Evolutionary conservation across 2,888 invertebrate species (phyloP), one percentile per base, ranked within the genome.

Genomic region (Limenitis camilla): DNA sequence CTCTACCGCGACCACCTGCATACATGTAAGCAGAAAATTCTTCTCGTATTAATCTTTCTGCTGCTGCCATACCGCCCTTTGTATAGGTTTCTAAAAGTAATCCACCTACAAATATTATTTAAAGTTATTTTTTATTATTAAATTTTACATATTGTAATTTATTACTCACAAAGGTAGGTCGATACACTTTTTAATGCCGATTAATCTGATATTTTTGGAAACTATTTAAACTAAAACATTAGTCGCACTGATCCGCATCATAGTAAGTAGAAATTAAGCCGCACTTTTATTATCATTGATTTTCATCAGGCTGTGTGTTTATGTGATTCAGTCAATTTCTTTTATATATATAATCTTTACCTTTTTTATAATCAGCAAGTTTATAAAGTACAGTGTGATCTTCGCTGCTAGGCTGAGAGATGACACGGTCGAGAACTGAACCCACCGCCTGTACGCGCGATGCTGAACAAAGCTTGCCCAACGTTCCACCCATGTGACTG

Each of bases 21-120:
- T 97, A 96, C 94, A 96, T 95, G 68, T 97, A 91, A 6, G 95
- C 91, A 0, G 94, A 92, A 69, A 97, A 96, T 72, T 96, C 94
- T 56, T 96, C 94, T 6, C 92, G 89, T 48, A 97, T 94, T 47
- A 96, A 76, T 71, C 93, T 93, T 74, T 96, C 96, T 0, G 96
- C 95, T 50, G 94, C 94, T 9, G 89, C 76, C 76, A 95, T 93
- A 0, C 97, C 96, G 1, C 96, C 96, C 52, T 91, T 89, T 55
- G 94, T 92, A 69, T 96, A 96, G 0, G 96, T 94, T 63, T 96
- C 96, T 44, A 97, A 90, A 10, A 97, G 83, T 62, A 97, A 94
- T 5, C 97, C 97, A 40, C 96, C 92, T 91, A 61, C 3, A 46
- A 46, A 31, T 7, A 42, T 5, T 11, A 36, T 10, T 29, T 9